Conservation (phyloP, 2,888 invertebrate species). For the Lasioglossum malachurum region DNA sequence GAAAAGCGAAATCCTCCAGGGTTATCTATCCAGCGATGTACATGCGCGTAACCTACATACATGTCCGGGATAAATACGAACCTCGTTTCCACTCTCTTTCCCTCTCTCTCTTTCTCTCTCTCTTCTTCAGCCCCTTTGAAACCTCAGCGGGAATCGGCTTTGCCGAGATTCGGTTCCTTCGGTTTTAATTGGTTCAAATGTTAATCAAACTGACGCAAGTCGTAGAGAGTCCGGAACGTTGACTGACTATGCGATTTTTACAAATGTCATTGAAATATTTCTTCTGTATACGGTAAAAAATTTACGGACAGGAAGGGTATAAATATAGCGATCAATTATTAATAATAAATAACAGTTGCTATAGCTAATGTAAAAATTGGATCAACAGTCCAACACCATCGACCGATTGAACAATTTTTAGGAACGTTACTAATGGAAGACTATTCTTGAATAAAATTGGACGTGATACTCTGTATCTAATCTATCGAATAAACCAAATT, state of each 20-base stretch:
- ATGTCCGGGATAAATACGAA: constrained; percentile 53
- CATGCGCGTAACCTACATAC: constrained; percentile 61
- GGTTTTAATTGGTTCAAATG: background rate
- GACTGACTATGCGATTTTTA: background rate
- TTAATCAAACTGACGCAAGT: background rate
- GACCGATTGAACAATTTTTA: background rate
- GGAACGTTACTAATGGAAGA: background rate
- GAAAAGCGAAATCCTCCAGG: constrained; percentile 78
- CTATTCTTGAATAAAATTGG: background rate
- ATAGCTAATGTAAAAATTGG: no score
- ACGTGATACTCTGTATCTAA: background rate
- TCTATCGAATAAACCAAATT: background rate
- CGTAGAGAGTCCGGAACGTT: background rate
- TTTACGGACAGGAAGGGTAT: background rate
- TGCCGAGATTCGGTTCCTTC: constrained; percentile 12
- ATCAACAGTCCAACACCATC: background rate
- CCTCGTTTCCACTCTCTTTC: constrained; percentile 31
- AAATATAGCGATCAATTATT: background rate
- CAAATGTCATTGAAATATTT: background rate
- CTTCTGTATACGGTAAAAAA: background rate
- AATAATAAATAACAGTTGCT: background rate
- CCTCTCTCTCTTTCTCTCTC: background rate
- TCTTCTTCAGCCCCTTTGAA: background rate
- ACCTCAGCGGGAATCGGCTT: constrained; percentile 27
- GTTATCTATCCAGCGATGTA: constrained; percentile 58